Base-by-base conservation (phyloP, 2,113 vertebrate species). In the Xiphophorus couchianus region DNA sequence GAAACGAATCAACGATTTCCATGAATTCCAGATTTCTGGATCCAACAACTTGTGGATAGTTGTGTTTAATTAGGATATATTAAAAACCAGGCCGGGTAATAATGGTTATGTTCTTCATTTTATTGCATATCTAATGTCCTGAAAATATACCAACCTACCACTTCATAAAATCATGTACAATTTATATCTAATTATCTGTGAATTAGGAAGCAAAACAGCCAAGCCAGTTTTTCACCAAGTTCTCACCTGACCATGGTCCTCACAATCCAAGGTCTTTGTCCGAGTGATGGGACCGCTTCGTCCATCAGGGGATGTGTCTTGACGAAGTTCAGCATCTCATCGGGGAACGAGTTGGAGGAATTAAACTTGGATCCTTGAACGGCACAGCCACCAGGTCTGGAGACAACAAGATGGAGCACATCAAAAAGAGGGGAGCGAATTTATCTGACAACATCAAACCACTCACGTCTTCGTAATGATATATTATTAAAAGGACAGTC, bases 271-370 rank as follows among this genome's bases (percentile, higher is more conserved):
- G 98, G 97, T 0, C 73, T 90, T 0, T 96, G 95, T 70, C 96
- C 96, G n/a, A 99, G 93, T 0, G 97, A 96, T 0, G 97, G 97
- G 35, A 98, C 94, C 0, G 97, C 95, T 82, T 98, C 97, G 0
- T 99, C 97, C 98, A 99, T 98, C 90, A 99, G 93, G 0, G 98
- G 97, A 65, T 98, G 98, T 0, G 97, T 98, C 93, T 99, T 99
- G 73, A 99, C 95, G 0, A 99, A 99, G 88, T 93, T 96, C 72
- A 99, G 94, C 95, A 98, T 97, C 90, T 99, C 98, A 8, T 99
- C 97, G 0, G 98, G 97, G 78, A 99, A 96, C 25, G 94, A 90
- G 83, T 95, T 98, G 65, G 98, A 99, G 25, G 96, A 95, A 51
- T 98, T 98, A 89, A 97, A 99, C 84, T 89, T 96, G 82, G 95